A percentile compares a stretch with the other conserved stretches of the same genome.
Conservation (phyloP, 2,113 vertebrate species). For the Ptilonorhynchus violaceus region DNA sequence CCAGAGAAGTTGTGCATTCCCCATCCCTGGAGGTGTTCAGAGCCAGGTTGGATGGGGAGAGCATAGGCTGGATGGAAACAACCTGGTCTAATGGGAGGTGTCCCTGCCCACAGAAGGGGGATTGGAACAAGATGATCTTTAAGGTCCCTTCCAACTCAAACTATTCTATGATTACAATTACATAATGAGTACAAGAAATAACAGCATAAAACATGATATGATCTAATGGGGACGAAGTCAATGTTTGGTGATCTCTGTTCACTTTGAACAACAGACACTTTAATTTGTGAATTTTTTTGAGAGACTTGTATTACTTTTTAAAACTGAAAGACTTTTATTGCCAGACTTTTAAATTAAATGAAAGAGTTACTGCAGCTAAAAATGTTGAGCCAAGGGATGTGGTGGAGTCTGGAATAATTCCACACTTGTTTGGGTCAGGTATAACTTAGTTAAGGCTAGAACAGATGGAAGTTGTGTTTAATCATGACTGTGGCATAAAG, state of each 20-base stretch:
- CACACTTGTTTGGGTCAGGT: background rate
- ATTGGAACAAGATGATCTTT: background rate
- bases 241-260: background rate
- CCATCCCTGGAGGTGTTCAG: background rate
- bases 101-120: accelerated
- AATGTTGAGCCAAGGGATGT: background rate
- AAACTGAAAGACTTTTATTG: background rate
- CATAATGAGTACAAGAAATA: background rate
- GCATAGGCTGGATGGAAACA: background rate
- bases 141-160: background rate
- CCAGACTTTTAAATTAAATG: background rate
- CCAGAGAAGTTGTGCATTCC: background rate
- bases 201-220: background rate
- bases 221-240: background rate
- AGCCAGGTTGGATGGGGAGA: too few species aligned
- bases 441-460: background rate
- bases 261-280: background rate
- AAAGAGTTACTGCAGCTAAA: background rate
- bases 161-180: background rate
- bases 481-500: background rate
- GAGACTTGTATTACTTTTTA: background rate
- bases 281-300: background rate
- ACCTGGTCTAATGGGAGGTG: accelerated
- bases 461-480: background rate
- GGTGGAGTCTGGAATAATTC: background rate